phyloP scores from a whole-genome alignment of 1,140 invertebrate species.

The Drosophila murphyi region DNA sequence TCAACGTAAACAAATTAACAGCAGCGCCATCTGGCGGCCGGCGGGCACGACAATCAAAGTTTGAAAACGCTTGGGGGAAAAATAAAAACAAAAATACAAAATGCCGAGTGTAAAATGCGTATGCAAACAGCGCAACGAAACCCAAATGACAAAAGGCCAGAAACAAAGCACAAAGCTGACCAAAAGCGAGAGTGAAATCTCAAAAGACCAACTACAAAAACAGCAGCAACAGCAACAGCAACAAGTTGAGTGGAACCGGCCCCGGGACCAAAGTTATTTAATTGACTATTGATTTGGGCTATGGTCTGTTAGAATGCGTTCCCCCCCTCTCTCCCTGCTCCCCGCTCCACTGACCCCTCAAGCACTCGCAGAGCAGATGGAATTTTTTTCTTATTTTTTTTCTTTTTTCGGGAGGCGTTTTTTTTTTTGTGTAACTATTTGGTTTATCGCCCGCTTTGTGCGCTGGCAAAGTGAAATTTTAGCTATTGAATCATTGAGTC shows the following conservation, averaged over 20 bases:
- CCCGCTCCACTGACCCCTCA: too few species aligned
- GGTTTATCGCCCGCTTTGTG: slow-evolving; percentile 8
- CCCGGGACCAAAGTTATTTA: slow-evolving; percentile 62
- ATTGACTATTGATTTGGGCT: slow-evolving; percentile 53
- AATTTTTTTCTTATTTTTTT: too few species aligned
- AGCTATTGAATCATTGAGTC: slow-evolving; percentile 37
- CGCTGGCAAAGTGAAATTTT: slow-evolving; percentile 44
- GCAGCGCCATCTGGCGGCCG: slow-evolving; percentile 26
- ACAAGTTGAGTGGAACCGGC: slow-evolving; percentile 1
- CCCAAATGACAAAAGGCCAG: slow-evolving; percentile 10
- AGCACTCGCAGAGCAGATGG: too few species aligned
- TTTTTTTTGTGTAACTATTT: slow-evolving; percentile 1
- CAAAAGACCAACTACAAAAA: slow-evolving; percentile 21
- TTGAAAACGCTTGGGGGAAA: slow-evolving; percentile 15
- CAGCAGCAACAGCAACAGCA: slow-evolving; percentile 19
- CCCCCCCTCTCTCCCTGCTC: neutral
- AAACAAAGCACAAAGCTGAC: slow-evolving; percentile 36
- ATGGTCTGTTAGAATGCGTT: slow-evolving; percentile 52
- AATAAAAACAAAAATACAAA: neutral
- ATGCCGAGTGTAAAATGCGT: slow-evolving; percentile 9
- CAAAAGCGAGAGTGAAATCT: slow-evolving; percentile 80
- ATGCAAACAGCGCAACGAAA: slow-evolving; percentile 3
- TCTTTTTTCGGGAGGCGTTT: neutral
- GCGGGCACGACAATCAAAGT: slow-evolving; percentile 15
- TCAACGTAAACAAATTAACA: slow-evolving; percentile 43